Conservation (phyloP, 2,113 vertebrate species). For the Crotalus viridis region DNA sequence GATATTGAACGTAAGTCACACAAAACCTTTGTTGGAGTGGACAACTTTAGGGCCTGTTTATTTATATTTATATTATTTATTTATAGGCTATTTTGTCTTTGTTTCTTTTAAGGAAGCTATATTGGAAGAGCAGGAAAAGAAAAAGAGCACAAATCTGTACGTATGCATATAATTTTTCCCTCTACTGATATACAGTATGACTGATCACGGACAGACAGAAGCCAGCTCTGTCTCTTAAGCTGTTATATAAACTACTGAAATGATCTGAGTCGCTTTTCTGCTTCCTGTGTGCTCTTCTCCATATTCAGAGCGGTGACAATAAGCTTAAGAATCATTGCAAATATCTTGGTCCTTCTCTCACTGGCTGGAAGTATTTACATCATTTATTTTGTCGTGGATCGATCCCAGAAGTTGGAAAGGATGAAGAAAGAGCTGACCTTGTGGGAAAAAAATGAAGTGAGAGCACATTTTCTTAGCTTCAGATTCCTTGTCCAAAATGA, state of each 20-base stretch:
- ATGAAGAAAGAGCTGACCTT: slow-evolving; percentile 88
- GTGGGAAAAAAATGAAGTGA: slow-evolving; percentile 98
- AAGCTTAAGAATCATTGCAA: slow-evolving; percentile 89
- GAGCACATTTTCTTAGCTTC: accelerated
- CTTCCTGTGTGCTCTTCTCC: not conserved
- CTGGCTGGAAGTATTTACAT: slow-evolving; percentile 98
- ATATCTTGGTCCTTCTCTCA: slow-evolving; percentile 91
- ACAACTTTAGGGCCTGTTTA: not conserved
- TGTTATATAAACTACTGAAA: not conserved
- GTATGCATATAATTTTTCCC: slow-evolving; percentile 61
- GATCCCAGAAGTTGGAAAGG: slow-evolving; percentile 90
- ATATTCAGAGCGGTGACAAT: slow-evolving; percentile 86
- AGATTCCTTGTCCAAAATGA: not conserved
- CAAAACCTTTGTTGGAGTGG: no score
- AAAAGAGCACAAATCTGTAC: slow-evolving; percentile 92
- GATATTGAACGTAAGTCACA: not conserved
- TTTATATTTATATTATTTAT: no score
- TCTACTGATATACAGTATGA: not conserved
- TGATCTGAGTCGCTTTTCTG: not conserved
- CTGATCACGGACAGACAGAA: not conserved
- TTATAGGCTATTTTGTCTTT: slow-evolving; percentile 13
- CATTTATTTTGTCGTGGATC: slow-evolving; percentile 97
- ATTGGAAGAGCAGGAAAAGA: slow-evolving; percentile 94
- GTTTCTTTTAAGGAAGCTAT: slow-evolving; percentile 88
- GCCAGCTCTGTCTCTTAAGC: not conserved